Percentiles rank a stretch among this genome's conserved stretches.
These are phyloP conservation scores for Habrosyne pyritoides DNA, from an alignment of 2,888 invertebrate genomes.

Conservation along the genomic window DNA sequence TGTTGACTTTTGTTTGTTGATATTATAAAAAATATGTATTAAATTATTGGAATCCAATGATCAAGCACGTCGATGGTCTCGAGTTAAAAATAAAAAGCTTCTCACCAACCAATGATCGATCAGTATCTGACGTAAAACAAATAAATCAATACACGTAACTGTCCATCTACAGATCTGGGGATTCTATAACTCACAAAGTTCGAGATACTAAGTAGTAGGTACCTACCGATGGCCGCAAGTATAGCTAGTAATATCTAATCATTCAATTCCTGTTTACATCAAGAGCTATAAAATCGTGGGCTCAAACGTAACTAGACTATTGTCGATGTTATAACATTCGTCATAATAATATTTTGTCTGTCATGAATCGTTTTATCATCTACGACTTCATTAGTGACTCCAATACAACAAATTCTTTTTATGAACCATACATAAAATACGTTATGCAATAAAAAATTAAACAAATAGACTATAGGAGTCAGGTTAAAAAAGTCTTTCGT, in stretches of 20 bases:
- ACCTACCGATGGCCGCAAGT: neutral
- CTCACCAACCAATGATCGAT: constrained; percentile 71
- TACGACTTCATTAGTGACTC: neutral
- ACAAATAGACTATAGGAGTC: neutral
- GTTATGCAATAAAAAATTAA: neutral
- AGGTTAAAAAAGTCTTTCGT: neutral
- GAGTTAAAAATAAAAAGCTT: constrained; percentile 57
- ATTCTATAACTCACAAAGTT: constrained; percentile 48
- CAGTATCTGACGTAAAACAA: constrained; percentile 78
- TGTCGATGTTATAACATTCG: neutral
- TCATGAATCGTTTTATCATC: neutral
- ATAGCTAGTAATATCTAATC: neutral
- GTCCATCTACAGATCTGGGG: constrained; percentile 55
- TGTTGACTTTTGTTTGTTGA: too few relatives aligned
- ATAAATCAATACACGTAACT: constrained; percentile 69
- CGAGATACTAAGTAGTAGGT: constrained; percentile 12
- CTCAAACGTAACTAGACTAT: neutral
- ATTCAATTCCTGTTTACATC: neutral
- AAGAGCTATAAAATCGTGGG: neutral
- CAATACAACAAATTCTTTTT: constrained; percentile 2
- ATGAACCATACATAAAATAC: constrained; percentile 1
- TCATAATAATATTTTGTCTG: neutral
- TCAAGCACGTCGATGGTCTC: constrained; percentile 38
- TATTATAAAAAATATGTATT: too few relatives aligned
- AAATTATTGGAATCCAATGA: constrained; percentile 2